phyloP scores from a whole-genome alignment of 1,140 invertebrate genomes.

The Planococcus citri region DNA sequence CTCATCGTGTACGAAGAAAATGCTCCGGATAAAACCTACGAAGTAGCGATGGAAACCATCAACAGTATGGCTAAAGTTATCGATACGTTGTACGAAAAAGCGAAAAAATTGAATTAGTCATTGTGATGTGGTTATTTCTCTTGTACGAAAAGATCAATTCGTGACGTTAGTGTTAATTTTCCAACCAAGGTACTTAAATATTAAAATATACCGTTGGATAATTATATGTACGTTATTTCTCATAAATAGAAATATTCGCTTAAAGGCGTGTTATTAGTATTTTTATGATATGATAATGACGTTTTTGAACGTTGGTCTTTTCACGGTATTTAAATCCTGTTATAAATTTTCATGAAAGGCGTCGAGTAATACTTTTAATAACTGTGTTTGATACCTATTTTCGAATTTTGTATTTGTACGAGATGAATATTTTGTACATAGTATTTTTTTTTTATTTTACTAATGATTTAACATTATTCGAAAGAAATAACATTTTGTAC shows the following conservation, averaged over 20 bases:
- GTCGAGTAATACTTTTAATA: neutral
- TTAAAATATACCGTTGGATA: too few species aligned
- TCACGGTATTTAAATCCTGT: too few species aligned
- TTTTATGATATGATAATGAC: too few species aligned
- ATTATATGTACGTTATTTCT: too few species aligned
- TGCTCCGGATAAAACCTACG: conserved; percentile 91
- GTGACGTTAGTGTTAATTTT: too few species aligned
- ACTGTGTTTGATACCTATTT: neutral
- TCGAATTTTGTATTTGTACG: neutral
- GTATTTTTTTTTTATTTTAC: neutral
- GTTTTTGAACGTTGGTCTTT: neutral
- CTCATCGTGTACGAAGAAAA: conserved; percentile 94
- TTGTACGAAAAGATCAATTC: neutral
- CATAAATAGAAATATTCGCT: too few species aligned
- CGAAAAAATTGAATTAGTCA: conserved; percentile 86
- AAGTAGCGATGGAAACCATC: conserved; percentile 91
- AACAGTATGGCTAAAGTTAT: conserved; percentile 99
- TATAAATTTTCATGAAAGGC: too few species aligned
- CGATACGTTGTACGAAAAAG: conserved; percentile 95
- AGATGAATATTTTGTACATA: neutral
- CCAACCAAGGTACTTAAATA: too few species aligned
- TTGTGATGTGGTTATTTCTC: neutral
- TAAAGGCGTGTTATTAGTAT: too few species aligned
- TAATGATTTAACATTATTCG: neutral
- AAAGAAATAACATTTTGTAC: neutral